These are phyloP conservation scores for Phenganax stokvisi DNA, from an alignment of 92 coral and sea anemone genomes.

Conservation along the genomic window DNA sequence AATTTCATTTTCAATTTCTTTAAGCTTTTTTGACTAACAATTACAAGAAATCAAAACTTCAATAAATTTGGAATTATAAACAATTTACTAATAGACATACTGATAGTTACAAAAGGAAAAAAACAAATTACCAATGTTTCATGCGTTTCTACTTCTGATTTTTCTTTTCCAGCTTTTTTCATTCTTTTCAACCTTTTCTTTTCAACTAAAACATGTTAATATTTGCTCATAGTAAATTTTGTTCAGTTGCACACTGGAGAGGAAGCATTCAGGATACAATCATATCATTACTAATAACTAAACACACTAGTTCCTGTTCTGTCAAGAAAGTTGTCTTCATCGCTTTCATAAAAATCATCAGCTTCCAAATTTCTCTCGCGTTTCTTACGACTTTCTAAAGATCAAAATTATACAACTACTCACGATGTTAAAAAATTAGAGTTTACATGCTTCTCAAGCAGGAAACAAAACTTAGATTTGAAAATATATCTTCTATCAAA, in stretches of 20 bases:
- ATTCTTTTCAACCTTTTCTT: conserved; percentile 67
- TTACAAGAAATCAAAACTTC: not conserved
- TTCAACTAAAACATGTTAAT: conserved; percentile 51
- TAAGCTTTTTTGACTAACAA: conserved; percentile 8
- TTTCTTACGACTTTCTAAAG: conserved; percentile 79
- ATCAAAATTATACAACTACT: not conserved
- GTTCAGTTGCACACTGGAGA: not conserved
- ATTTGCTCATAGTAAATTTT: too few relatives aligned
- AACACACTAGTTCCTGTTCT: conserved; percentile 88
- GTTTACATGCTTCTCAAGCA: not conserved
- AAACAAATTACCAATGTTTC: conserved; percentile 60
- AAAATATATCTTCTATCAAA: not conserved
- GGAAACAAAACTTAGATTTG: not conserved
- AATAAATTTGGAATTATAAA: too few relatives aligned
- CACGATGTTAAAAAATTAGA: not conserved
- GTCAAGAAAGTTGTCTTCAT: conserved; percentile 91
- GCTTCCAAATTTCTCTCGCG: conserved; percentile 89
- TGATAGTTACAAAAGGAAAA: too few relatives aligned
- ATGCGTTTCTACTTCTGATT: conserved; percentile 56
- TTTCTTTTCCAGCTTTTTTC: conserved; percentile 64
- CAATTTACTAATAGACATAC: too few relatives aligned
- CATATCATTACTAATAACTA: not conserved
- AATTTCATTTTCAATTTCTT: conserved; percentile 21
- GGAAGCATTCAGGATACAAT: not conserved
- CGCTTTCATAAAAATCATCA: conserved; percentile 95